Evolutionary conservation across 2,888 invertebrate genomes (phyloP).

Genomic region (Volucella inanis): DNA sequence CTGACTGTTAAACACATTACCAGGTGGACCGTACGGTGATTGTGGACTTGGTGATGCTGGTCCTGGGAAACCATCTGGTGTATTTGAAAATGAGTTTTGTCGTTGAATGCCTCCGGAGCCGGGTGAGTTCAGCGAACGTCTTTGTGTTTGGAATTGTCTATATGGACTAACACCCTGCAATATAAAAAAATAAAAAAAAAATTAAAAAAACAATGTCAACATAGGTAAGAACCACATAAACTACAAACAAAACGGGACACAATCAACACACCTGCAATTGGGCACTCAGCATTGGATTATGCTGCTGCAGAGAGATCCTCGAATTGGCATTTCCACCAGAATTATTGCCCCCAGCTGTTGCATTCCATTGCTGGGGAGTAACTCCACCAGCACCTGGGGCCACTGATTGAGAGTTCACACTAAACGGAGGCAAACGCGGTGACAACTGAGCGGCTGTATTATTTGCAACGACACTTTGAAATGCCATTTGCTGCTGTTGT

Average conservation of each 20-base stretch:
- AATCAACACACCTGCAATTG: constrained; percentile 88
- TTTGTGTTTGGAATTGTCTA: constrained; percentile 81
- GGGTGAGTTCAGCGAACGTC: constrained; percentile 82
- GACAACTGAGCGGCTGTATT: constrained; percentile 81
- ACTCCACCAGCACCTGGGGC: constrained; percentile 75
- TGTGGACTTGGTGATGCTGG: constrained; percentile 80
- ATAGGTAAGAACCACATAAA: constrained; percentile 27
- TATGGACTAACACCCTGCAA: constrained; percentile 80
- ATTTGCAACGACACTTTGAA: constrained; percentile 76
- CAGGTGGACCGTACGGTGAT: constrained; percentile 78
- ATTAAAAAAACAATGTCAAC: constrained; percentile 20
- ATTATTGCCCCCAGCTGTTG: constrained; percentile 75
- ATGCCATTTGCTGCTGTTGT: constrained; percentile 79
- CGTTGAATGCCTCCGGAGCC: constrained; percentile 80
- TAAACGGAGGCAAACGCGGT: constrained; percentile 80
- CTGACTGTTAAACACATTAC: constrained; percentile 80
- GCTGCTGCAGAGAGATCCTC: constrained; percentile 85
- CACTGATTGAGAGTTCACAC: constrained; percentile 74
- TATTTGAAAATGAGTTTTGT: constrained; percentile 81
- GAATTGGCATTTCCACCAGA: constrained; percentile 75
- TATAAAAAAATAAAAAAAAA: constrained; percentile 22
- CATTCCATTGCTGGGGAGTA: constrained; percentile 78
- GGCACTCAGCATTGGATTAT: constrained; percentile 95
- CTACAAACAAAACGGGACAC: constrained; percentile 35
- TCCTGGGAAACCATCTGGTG: constrained; percentile 77